Percentiles rank a stretch among this genome's conserved stretches.
These are phyloP conservation scores for Hymenopus coronatus DNA, from an alignment of 2,888 invertebrate genomes.

Conservation along the genomic window DNA sequence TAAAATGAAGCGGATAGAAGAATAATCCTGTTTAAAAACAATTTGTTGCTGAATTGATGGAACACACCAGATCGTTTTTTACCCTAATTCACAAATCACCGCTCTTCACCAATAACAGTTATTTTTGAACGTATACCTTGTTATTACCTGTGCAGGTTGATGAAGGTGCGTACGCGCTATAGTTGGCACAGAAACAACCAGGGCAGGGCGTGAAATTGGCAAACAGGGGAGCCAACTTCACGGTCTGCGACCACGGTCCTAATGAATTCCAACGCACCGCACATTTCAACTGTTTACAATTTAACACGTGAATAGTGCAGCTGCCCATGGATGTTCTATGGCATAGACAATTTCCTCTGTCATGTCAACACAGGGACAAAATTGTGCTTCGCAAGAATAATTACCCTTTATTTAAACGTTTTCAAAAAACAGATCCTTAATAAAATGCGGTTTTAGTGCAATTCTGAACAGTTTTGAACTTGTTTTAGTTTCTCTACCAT, in stretches of 20 bases:
- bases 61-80: no score
- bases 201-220: background rate
- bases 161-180: background rate
- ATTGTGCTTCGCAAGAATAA: background rate
- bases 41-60: no score
- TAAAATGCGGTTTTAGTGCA: background rate
- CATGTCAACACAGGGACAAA: background rate
- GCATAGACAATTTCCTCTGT: background rate
- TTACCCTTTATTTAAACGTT: background rate
- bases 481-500: no score
- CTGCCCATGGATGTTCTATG: background rate
- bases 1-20: no score
- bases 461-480: no score
- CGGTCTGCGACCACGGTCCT: background rate
- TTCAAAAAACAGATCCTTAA: no score
- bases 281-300: background rate
- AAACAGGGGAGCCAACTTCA: background rate
- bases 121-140: no score
- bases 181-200: background rate
- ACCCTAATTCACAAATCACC: no score
- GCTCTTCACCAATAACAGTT: no score
- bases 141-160: background rate
- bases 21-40: no score
- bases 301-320: background rate
- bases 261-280: background rate